Evolutionary conservation across 2,113 vertebrate species (phyloP), one percentile per base, ranked within the genome.

Genomic region (Pterophyllum scalare): DNA sequence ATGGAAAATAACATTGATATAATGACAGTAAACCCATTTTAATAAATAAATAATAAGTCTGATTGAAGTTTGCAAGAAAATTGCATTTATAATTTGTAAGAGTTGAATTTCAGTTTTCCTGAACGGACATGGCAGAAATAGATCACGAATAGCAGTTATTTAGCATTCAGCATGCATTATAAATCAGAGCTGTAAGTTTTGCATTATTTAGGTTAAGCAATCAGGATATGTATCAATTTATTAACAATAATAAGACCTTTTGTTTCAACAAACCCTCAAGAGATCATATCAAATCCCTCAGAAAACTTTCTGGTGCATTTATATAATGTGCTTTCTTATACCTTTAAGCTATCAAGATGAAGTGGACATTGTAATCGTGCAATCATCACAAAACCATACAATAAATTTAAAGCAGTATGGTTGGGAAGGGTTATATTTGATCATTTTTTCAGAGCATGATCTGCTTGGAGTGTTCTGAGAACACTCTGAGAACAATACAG

Each of bases 371-470:
- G 62, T 77, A 28, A 56, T 72, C 61, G 7, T 33, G 31, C 31
- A 33, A 33, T 33, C 6, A 33, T 33, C 6, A 33, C 43, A 43
- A 19, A 64, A 24, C 13, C n/a, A 38, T 7, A 11, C 11, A 62
- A 49, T 26, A 15, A 2, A 13, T 61, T 65, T 52, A 79, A 46
- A 40, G 3, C 24, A 20, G 35, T n/a, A 7, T 67, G 54, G 14
- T 40, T 3, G 0, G 5, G 10, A 3, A 7, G 5, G 67, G 19
- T 52, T 10, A 26, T 38, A 61, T 49, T 56, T 81, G 76, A 49
- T 87, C 87, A 40, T 87, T 87, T 75, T 78, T 84, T 80, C 81
- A 28, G 79, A 72, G 64, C 9, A 9, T 80, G 75, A 62, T 84
- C 26, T 79, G 52, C 80, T 79, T 13, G 6, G 43, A 78, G 77